phyloP scores from a whole-genome alignment of 2,113 vertebrate genomes.

The Tamias sibiricus region DNA sequence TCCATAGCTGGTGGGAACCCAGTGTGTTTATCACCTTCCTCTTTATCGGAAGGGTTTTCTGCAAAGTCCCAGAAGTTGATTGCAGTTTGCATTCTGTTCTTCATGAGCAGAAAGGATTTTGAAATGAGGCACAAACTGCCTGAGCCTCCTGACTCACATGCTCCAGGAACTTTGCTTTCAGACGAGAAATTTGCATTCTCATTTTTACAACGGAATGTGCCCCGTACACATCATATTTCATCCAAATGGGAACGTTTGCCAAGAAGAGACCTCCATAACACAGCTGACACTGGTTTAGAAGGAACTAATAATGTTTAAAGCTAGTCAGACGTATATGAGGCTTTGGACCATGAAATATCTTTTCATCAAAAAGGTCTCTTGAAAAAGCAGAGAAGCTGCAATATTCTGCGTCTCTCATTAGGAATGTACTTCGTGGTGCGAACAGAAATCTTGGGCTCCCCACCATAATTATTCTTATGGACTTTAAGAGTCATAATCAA shows the following conservation, averaged over 20 bases:
- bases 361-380: conserved; percentile 65
- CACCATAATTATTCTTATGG: neutral
- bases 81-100: neutral
- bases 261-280: neutral
- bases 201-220: neutral
- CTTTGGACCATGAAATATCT: conserved; percentile 51
- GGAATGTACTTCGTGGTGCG: neutral
- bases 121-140: conserved; percentile 49
- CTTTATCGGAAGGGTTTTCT: neutral
- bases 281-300: conserved; percentile 12
- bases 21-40: neutral
- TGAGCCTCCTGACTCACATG: conserved; percentile 33
- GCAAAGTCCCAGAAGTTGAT: neutral
- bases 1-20: neutral
- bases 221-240: conserved; percentile 34
- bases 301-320: conserved; percentile 43
- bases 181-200: conserved; percentile 39
- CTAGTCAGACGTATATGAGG: conserved; percentile 1
- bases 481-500: neutral
- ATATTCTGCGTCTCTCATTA: conserved; percentile 40
- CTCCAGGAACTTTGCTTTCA: conserved; percentile 54
- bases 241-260: neutral
- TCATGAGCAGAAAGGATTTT: neutral
- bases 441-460: conserved; percentile 44
- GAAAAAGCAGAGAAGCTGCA: conserved; percentile 51